These are phyloP conservation scores for Neomicropteryx cornuta DNA, from an alignment of 1,140 invertebrate species.

Conservation along the genomic window DNA sequence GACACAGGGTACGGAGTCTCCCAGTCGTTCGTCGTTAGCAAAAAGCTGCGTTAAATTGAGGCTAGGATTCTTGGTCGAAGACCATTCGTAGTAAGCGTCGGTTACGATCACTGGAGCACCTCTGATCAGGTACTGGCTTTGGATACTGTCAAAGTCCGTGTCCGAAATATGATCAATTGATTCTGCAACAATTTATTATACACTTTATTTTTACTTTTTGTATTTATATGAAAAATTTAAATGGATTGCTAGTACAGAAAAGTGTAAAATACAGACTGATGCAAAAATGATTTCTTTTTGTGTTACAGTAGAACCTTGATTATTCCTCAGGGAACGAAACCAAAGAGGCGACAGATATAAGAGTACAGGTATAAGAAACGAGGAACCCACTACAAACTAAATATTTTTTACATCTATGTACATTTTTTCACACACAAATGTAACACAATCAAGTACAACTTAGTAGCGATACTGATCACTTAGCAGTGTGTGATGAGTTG, in stretches of 20 bases:
- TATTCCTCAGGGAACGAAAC: too few species aligned
- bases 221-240: constrained; percentile 10
- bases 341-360: too few species aligned
- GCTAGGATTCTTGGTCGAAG: constrained; percentile 46
- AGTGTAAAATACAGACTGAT: too few species aligned
- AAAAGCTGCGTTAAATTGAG: constrained; percentile 55
- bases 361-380: too few species aligned
- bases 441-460: too few species aligned
- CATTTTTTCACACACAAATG: too few species aligned
- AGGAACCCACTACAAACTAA: too few species aligned
- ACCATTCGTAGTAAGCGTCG: constrained; percentile 60
- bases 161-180: constrained; percentile 50
- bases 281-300: too few species aligned
- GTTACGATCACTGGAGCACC: constrained; percentile 63
- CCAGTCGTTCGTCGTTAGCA: constrained; percentile 44
- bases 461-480: too few species aligned
- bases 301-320: too few species aligned
- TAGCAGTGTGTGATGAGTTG: too few species aligned
- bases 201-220: constrained; percentile 7
- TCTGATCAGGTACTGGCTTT: constrained; percentile 54
- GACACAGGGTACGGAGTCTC: constrained; percentile 56
- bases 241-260: not conserved
- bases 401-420: too few species aligned
- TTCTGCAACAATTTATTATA: constrained; percentile 34
- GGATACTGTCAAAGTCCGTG: constrained; percentile 48